These are phyloP conservation scores for Phallusia fumigata DNA, from an alignment of 23 tunicate genomes.

Conservation along the genomic window DNA sequence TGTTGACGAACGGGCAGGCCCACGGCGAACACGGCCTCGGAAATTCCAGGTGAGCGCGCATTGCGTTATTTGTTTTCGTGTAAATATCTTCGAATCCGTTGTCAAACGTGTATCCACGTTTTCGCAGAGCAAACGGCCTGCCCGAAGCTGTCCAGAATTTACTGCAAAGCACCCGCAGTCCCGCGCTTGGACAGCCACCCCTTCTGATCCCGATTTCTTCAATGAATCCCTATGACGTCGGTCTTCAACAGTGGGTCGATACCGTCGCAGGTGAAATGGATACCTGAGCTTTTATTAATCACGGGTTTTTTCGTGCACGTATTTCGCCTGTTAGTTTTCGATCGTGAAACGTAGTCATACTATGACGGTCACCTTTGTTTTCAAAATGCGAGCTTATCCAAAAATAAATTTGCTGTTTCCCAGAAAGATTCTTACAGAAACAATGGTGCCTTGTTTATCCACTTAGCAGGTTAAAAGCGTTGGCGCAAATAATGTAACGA, in stretches of 20 bases:
- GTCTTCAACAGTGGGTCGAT: slow-evolving; percentile 68
- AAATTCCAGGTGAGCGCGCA: slow-evolving; percentile 7
- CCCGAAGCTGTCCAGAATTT: slow-evolving; percentile 65
- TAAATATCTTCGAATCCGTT: neutral
- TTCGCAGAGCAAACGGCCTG: slow-evolving; percentile 36
- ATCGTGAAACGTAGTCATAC: no score
- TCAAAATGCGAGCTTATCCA: neutral
- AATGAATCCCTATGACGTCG: slow-evolving; percentile 72
- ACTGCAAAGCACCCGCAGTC: slow-evolving; percentile 31
- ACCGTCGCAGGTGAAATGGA: slow-evolving; percentile 48
- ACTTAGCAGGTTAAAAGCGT: no score
- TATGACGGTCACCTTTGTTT: no score
- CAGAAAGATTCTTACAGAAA: no score
- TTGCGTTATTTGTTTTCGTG: neutral
- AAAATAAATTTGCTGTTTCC: neutral
- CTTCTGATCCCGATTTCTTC: slow-evolving; percentile 82
- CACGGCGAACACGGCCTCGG: slow-evolving; percentile 9
- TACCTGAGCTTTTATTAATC: no score
- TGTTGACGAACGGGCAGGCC: slow-evolving; percentile 24
- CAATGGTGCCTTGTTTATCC: no score
- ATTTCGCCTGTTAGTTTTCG: no score
- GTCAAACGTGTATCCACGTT: no score
- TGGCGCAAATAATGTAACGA: no score
- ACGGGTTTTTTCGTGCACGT: no score
- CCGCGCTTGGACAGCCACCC: slow-evolving; percentile 63